Base-by-base conservation (phyloP, 1,140 invertebrate genomes). In the Subanguina moxae region DNA sequence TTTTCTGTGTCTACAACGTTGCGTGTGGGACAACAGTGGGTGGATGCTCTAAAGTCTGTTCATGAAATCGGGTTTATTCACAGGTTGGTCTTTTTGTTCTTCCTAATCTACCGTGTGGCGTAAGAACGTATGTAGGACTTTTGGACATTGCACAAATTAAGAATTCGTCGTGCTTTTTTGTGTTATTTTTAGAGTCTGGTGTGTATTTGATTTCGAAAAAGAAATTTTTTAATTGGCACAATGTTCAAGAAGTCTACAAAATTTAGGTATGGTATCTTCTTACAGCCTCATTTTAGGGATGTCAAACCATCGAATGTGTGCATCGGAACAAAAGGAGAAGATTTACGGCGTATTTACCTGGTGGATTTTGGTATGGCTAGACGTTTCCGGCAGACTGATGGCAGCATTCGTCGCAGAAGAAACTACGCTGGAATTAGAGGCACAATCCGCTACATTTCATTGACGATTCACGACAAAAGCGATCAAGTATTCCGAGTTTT, bases 381-480 rank as follows among this genome's bases (percentile, higher is more conserved):
- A 15, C 52, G 56, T 21, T 75, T 62, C 48, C 58, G 62, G n/a
- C 38, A 72, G 32, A 30, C 46, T 5, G 46, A 76, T 62, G 73
- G 62, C 63, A 62, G n/a, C 17, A 27, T 71, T 46, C 72, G 72
- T n/a, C 69, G 70, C 46, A 52, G 46, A 27, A 57, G 73, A 23
- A 21, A 27, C n/a, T 76, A 76, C 27, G 72, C 73, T 9, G 72
- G 74, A 23, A 75, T 74, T 59, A 38, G 71, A 30, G 71, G 71
- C 30, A 73, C 71, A n/a, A 66, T 57, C 19, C 38, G 76, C 11
- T 80, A 78, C 32, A 79, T 79, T 59, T 71, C 67, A 0, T 23
- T 78, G 38, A 77, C 74, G 15, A 74, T 76, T 11, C 78, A 80
- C 48, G 61, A 74, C 9, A 52, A 76, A n/a, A 63, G 57, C n/a